Percentiles rank a stretch among this genome's conserved stretches.
phyloP scores from a whole-genome alignment of 1,140 invertebrate genomes.

The Caenorhabditis elegans region DNA sequence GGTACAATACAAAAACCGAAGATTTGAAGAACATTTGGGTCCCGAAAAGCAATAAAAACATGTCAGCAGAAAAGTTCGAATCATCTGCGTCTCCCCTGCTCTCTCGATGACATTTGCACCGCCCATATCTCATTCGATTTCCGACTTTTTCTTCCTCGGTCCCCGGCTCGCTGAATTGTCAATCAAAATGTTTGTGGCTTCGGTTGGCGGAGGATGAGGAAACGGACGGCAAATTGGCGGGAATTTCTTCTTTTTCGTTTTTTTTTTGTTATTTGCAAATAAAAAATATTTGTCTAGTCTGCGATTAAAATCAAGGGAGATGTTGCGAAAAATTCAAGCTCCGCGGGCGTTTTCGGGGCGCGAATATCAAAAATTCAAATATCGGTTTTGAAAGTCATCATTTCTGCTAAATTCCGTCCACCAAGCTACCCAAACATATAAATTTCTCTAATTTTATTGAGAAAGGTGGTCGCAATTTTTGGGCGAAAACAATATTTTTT shows the following conservation, averaged over 20 bases:
- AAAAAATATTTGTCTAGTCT: too few relatives aligned
- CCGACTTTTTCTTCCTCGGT: not conserved
- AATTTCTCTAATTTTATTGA: too few relatives aligned
- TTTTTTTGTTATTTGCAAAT: not conserved
- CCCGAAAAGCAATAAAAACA: constrained; percentile 12
- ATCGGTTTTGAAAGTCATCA: too few relatives aligned
- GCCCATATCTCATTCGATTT: not conserved
- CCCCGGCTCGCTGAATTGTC: constrained; percentile 11
- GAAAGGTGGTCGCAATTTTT: too few relatives aligned
- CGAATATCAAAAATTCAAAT: too few relatives aligned
- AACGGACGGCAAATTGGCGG: not conserved
- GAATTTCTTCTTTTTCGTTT: not conserved
- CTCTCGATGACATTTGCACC: constrained; percentile 2
- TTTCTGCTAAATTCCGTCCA: too few relatives aligned
- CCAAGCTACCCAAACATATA: too few relatives aligned
- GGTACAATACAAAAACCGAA: not conserved
- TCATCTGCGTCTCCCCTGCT: not conserved
- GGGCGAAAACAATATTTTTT: too few relatives aligned
- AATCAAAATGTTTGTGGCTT: constrained; percentile 12
- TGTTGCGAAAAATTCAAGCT: too few relatives aligned
- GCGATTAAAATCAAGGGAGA: too few relatives aligned
- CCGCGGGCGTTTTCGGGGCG: too few relatives aligned
- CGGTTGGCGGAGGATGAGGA: too few relatives aligned
- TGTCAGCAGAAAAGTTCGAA: constrained; percentile 15
- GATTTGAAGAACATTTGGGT: not conserved